Conservation (phyloP, 2,888 invertebrate species). For the Caenorhabditis becei region DNA sequence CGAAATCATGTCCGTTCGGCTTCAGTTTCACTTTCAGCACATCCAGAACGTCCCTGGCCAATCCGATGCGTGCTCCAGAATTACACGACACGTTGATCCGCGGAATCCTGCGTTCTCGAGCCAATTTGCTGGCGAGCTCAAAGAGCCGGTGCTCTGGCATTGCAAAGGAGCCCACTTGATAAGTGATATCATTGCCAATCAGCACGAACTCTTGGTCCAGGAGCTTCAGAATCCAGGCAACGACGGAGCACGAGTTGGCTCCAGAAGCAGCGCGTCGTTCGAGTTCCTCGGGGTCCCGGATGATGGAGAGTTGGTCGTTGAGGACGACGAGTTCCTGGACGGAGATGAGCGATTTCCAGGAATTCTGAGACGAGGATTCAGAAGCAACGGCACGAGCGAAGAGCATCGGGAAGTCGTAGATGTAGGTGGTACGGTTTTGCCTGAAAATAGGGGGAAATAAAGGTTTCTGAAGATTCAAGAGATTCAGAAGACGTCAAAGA, state of each 20-base stretch:
- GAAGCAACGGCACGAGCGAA: conserved; percentile 20
- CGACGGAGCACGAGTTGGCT: conserved; percentile 40
- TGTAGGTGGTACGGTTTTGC: conserved; percentile 50
- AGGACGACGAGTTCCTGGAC: conserved; percentile 23
- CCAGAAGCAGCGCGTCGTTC: conserved; percentile 31
- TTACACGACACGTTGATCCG: conserved; percentile 96
- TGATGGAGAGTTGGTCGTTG: conserved; percentile 14
- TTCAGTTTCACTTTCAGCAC: conserved; percentile 86
- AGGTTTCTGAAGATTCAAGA: no score
- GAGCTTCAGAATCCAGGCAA: conserved; percentile 46
- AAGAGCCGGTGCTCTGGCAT: conserved; percentile 94
- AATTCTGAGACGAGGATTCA: not conserved
- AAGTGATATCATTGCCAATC: conserved; percentile 97
- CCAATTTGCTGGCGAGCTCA: conserved; percentile 81
- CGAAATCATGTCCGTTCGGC: conserved; percentile 93
- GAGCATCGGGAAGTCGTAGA: conserved; percentile 47
- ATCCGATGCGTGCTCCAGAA: conserved; percentile 96
- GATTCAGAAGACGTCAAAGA: no score
- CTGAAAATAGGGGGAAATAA: no score
- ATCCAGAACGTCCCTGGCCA: conserved; percentile 96
- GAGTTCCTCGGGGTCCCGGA: conserved; percentile 22
- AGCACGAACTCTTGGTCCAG: conserved; percentile 93
- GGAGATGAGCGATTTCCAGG: conserved; percentile 5
- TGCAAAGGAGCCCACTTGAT: conserved; percentile 89
- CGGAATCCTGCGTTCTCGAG: conserved; percentile 86